Evolutionary conservation across 2,888 invertebrate species (phyloP).

Genomic region (Callinectes sapidus): DNA sequence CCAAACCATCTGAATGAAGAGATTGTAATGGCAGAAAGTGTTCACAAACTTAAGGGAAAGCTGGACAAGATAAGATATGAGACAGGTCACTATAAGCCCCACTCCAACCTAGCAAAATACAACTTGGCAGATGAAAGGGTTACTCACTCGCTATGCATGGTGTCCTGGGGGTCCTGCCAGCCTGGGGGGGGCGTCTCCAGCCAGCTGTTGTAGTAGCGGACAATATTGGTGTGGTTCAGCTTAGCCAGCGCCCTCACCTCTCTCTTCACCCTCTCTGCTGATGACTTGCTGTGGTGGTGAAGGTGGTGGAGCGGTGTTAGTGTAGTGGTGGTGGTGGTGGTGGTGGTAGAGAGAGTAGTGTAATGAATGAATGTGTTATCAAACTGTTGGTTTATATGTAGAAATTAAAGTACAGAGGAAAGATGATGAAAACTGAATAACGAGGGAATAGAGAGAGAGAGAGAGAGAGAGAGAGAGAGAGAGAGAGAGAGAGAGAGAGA

Average conservation of each 20-base stretch:
- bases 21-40: too few relatives aligned
- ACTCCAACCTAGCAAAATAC: too few relatives aligned
- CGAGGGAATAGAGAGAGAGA: not conserved
- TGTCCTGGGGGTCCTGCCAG: conserved; percentile 90
- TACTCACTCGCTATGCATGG: not conserved
- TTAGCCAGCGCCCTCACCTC: conserved; percentile 96
- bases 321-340: not conserved
- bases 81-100: too few relatives aligned
- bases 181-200: conserved; percentile 80
- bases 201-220: conserved; percentile 97
- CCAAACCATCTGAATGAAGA: too few relatives aligned
- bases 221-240: conserved; percentile 95
- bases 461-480: too few relatives aligned
- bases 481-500: not conserved
- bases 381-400: not conserved
- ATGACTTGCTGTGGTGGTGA: conserved; percentile 81
- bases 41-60: too few relatives aligned
- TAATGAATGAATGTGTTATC: not conserved
- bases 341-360: not conserved
- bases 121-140: too few relatives aligned
- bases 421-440: not conserved
- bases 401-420: not conserved
- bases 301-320: not conserved
- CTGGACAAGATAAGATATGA: too few relatives aligned
- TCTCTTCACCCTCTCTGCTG: conserved; percentile 91